phyloP scores from a whole-genome alignment of 2,888 invertebrate genomes.

The Amphipoea lucens region DNA sequence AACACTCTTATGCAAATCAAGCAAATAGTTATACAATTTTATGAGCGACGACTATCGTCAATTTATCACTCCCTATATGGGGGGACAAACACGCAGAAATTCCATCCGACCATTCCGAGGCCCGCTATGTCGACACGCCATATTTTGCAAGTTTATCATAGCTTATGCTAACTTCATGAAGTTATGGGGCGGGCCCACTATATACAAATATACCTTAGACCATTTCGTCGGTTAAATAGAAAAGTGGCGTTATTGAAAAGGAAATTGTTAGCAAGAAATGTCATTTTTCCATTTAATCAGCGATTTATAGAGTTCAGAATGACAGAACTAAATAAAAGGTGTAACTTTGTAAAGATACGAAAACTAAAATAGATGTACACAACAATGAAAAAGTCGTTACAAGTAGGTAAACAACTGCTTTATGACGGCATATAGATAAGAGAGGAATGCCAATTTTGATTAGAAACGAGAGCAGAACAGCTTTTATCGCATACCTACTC shows the following conservation, averaged over 20 bases:
- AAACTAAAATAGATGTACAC: constrained; percentile 68
- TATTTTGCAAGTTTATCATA: constrained; percentile 77
- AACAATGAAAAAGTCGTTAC: constrained; percentile 76
- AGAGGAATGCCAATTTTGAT: constrained; percentile 87
- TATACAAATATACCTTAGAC: constrained; percentile 50
- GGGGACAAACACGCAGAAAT: constrained; percentile 75
- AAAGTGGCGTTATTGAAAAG: too few relatives aligned
- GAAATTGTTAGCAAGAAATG: too few relatives aligned
- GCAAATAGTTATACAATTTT: constrained; percentile 82
- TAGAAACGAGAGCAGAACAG: constrained; percentile 85
- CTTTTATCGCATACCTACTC: constrained; percentile 82
- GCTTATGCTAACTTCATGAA: constrained; percentile 63
- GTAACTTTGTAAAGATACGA: constrained; percentile 54
- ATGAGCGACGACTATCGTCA: constrained; percentile 78
- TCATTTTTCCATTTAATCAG: too few relatives aligned
- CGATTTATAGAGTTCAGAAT: constrained; percentile 59
- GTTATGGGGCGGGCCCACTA: constrained; percentile 61
- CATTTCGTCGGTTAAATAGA: too few relatives aligned
- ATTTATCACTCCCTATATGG: constrained; percentile 81
- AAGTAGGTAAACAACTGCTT: constrained; percentile 79
- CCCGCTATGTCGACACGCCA: constrained; percentile 75
- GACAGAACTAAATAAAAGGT: constrained; percentile 58
- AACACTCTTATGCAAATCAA: constrained; percentile 85
- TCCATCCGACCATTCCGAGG: constrained; percentile 73
- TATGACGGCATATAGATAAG: constrained; percentile 83